A percentile compares a stretch with the other conserved stretches of the same genome.
Evolutionary conservation across 2,888 invertebrate genomes (phyloP).

Genomic region (Protophormia terraenovae): DNA sequence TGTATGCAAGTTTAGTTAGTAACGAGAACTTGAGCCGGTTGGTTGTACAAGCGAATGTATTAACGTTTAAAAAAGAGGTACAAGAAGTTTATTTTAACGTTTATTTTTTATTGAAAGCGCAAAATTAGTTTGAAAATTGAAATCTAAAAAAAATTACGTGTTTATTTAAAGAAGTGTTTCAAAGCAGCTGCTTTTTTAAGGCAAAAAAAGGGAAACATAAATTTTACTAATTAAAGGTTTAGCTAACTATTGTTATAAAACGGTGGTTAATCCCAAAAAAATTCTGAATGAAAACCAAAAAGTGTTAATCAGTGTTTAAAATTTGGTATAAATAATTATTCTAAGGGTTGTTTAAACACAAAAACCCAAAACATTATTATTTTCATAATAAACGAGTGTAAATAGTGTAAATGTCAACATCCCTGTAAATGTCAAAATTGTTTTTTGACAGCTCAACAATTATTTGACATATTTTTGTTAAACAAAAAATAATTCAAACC

Average conservation of each 20-base stretch:
- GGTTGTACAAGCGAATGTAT: slow-evolving; percentile 48
- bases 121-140: slow-evolving; percentile 22
- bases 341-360: slow-evolving; percentile 50
- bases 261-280: slow-evolving; percentile 32
- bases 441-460: slow-evolving; percentile 39
- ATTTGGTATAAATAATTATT: background rate
- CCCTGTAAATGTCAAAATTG: slow-evolving; percentile 38
- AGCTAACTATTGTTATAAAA: slow-evolving; percentile 24
- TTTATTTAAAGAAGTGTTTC: slow-evolving; percentile 12
- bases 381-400: slow-evolving; percentile 13
- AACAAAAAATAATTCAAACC: slow-evolving; percentile 6
- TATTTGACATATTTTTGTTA: background rate
- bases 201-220: background rate
- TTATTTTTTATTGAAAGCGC: slow-evolving; percentile 42
- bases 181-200: slow-evolving; percentile 28
- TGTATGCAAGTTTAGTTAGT: slow-evolving; percentile 61
- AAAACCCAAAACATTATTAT: slow-evolving; percentile 30
- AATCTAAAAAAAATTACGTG: slow-evolving; percentile 23
- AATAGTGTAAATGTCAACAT: slow-evolving; percentile 59
- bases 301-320: slow-evolving; percentile 22
- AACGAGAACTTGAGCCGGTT: slow-evolving; percentile 69
- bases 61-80: background rate
- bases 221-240: slow-evolving; percentile 1
- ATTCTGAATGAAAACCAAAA: slow-evolving; percentile 19
- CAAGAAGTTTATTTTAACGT: slow-evolving; percentile 23